phyloP scores from a whole-genome alignment of 2,888 invertebrate species.

The Graphium colonna region DNA sequence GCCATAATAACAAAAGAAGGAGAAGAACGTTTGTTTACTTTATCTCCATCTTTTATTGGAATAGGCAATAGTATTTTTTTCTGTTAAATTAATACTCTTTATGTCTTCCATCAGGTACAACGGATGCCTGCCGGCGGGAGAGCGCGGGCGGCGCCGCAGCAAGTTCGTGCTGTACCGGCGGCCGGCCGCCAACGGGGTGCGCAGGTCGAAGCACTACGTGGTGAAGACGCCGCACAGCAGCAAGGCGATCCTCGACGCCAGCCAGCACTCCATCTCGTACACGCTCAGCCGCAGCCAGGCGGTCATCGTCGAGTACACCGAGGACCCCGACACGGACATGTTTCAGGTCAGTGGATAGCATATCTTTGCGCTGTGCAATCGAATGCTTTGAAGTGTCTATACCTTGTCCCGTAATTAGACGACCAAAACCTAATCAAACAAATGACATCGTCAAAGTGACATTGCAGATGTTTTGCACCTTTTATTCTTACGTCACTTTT shows the following conservation, averaged over 20 bases:
- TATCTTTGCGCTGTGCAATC: too few species aligned
- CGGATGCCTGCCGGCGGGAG: constrained; percentile 95
- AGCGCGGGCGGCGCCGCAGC: constrained; percentile 94
- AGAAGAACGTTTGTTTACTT: too few species aligned
- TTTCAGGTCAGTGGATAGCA: constrained; percentile 94
- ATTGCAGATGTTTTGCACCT: too few species aligned
- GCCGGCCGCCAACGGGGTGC: constrained; percentile 93
- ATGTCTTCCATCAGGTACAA: constrained; percentile 85
- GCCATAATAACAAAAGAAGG: too few species aligned
- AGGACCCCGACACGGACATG: constrained; percentile 98
- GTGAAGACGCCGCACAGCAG: constrained; percentile 97
- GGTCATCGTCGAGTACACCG: constrained; percentile 98
- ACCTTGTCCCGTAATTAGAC: too few species aligned
- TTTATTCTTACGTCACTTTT: too few species aligned
- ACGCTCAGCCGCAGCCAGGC: constrained; percentile 97
- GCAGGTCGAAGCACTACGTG: constrained; percentile 96
- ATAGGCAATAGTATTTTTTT: too few species aligned
- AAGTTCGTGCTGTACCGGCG: constrained; percentile 95
- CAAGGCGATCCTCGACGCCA: constrained; percentile 95
- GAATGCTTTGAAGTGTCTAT: too few species aligned
- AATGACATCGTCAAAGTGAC: too few species aligned
- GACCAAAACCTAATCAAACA: too few species aligned
- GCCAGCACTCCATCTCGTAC: constrained; percentile 98
- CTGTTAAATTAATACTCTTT: too few species aligned
- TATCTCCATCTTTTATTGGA: too few species aligned